phyloP scores from a whole-genome alignment of 1,140 invertebrate genomes.

The Anastatus disparis region DNA sequence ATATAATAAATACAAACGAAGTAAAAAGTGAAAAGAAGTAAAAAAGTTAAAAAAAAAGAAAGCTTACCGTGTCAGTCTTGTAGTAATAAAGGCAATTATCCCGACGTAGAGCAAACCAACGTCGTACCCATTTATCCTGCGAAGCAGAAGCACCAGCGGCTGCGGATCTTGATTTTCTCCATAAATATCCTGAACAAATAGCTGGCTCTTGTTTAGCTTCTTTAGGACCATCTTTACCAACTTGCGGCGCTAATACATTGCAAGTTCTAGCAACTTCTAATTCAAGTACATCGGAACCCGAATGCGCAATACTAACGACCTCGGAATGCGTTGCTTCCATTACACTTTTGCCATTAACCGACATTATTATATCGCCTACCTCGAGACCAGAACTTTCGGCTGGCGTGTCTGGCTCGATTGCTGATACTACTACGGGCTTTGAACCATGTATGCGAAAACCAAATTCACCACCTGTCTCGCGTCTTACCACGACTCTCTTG shows the following conservation, averaged over 20 bases:
- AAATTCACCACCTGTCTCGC: conserved; percentile 86
- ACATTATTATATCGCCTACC: conserved; percentile 93
- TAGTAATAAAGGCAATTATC: conserved; percentile 97
- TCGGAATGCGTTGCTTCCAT: conserved; percentile 93
- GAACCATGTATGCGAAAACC: conserved; percentile 96
- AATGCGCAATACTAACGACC: conserved; percentile 92
- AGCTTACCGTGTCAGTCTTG: conserved; percentile 84
- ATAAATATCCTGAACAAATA: conserved; percentile 82
- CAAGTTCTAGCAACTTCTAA: conserved; percentile 89
- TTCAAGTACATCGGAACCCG: conserved; percentile 84
- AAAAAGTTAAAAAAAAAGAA: too few relatives aligned
- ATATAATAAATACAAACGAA: too few relatives aligned
- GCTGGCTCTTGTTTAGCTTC: conserved; percentile 69
- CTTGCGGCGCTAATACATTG: conserved; percentile 76
- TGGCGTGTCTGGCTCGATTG: conserved; percentile 90
- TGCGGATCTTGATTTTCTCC: conserved; percentile 71
- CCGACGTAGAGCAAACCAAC: conserved; percentile 90
- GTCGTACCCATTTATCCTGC: conserved; percentile 82
- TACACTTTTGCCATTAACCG: conserved; percentile 88
- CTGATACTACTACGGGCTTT: conserved; percentile 93
- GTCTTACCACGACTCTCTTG: conserved; percentile 83
- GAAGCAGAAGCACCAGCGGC: not conserved
- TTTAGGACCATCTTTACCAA: conserved; percentile 60
- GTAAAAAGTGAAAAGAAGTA: too few relatives aligned
- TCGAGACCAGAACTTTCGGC: conserved; percentile 90